A percentile compares a stretch with the other conserved stretches of the same genome.
phyloP scores from a whole-genome alignment of 2,797 vertebrate genomes.

The Ambastaia sidthimunki region DNA sequence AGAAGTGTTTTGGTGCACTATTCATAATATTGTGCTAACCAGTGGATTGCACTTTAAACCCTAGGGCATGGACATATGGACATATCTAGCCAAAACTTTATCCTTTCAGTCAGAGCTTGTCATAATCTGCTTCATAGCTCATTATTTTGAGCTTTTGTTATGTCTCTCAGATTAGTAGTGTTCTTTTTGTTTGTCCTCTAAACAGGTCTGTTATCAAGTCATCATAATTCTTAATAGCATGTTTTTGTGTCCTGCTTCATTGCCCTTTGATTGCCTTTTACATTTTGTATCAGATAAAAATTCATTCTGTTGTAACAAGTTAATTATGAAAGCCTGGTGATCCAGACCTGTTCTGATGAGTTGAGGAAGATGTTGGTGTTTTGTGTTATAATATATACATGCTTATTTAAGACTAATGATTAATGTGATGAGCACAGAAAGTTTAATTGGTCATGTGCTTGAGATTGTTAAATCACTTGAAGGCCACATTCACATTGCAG shows the following conservation, averaged over 20 bases:
- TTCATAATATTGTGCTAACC: background rate
- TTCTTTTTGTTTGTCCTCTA: slow-evolving; percentile 26
- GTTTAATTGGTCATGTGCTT: background rate
- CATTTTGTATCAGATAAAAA: slow-evolving; percentile 7
- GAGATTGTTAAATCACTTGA: background rate
- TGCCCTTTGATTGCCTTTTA: slow-evolving; percentile 4
- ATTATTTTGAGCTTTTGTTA: slow-evolving; percentile 2
- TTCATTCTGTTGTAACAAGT: background rate
- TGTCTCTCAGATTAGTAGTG: background rate
- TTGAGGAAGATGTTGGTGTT: slow-evolving; percentile 2
- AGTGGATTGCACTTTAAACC: background rate
- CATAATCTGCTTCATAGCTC: slow-evolving; percentile 4
- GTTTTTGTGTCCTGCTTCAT: background rate
- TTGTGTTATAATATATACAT: background rate
- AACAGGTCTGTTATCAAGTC: background rate
- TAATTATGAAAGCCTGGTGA: slow-evolving; percentile 24
- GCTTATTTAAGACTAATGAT: background rate
- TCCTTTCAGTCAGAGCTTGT: background rate
- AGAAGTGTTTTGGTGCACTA: background rate
- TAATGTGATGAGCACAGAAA: background rate
- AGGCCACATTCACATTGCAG: background rate
- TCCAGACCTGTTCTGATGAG: slow-evolving; percentile 4
- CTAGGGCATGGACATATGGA: background rate
- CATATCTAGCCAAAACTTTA: background rate
- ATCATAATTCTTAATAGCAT: background rate